Evolutionary conservation across 2,113 vertebrate genomes (phyloP).

Genomic region (Microtus richardsoni): DNA sequence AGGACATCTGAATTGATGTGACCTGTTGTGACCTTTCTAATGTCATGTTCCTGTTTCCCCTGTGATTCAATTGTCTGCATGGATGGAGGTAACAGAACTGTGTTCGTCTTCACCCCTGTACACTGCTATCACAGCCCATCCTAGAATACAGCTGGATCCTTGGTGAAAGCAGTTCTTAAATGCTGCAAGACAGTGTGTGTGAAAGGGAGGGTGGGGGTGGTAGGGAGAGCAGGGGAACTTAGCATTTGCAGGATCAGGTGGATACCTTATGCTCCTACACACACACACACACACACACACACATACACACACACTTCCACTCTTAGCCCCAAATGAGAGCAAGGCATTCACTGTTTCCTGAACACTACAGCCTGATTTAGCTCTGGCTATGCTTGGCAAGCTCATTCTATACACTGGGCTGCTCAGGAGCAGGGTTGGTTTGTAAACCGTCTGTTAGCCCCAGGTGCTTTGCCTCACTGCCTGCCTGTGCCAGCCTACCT

Average conservation of each 20-base stretch:
- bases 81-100: neutral
- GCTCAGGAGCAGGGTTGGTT: neutral
- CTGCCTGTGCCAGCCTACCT: neutral
- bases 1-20: constrained; percentile 63
- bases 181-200: neutral
- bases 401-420: neutral
- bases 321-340: neutral
- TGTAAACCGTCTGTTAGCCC: too few species aligned
- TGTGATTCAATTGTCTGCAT: constrained; percentile 16
- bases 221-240: rapidly evolving
- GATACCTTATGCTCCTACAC: neutral
- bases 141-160: neutral
- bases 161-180: neutral
- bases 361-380: too few species aligned
- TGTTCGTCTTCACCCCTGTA: neutral
- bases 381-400: neutral
- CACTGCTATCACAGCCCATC: neutral
- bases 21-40: constrained; percentile 56
- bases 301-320: neutral
- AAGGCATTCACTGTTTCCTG: neutral
- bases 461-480: neutral
- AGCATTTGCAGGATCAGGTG: neutral
- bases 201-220: neutral
- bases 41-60: constrained; percentile 2
- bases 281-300: neutral